These are phyloP conservation scores for Actenoides lindsayi DNA, from an alignment of 2,113 vertebrate genomes.

Conservation along the genomic window DNA sequence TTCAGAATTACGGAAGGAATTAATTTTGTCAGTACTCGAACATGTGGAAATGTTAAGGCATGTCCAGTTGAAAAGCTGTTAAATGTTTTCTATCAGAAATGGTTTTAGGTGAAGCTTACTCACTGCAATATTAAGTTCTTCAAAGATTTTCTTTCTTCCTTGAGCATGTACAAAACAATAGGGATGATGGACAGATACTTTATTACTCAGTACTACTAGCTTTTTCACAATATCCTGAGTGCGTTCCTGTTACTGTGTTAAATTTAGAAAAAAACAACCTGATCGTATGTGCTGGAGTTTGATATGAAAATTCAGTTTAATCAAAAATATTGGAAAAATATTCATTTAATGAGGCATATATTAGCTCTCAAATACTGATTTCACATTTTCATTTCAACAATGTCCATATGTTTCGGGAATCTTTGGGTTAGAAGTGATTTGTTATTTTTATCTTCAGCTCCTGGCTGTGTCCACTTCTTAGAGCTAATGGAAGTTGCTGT, in stretches of 20 bases:
- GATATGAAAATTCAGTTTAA: background rate
- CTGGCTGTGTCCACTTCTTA: background rate
- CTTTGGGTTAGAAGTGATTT: background rate
- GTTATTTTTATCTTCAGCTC: constrained; percentile 30
- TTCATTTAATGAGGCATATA: background rate
- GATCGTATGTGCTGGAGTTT: background rate
- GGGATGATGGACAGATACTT: constrained; percentile 4
- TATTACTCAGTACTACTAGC: background rate
- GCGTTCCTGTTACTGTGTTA: background rate
- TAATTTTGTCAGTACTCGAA: background rate
- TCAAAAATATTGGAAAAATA: constrained; percentile 13
- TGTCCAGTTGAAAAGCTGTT: background rate
- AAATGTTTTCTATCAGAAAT: background rate
- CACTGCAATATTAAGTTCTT: background rate
- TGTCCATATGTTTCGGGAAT: background rate
- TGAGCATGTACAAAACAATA: background rate
- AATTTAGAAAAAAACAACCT: background rate
- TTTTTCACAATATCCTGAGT: background rate
- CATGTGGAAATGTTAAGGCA: background rate
- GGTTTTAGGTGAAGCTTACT: background rate
- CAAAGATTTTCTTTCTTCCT: background rate
- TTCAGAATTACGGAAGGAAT: background rate
- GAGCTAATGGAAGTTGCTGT: background rate
- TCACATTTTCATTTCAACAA: constrained; percentile 8
- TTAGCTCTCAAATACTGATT: background rate